Evolutionary conservation across 2,113 vertebrate species (phyloP).

Genomic region (Columba livia): DNA sequence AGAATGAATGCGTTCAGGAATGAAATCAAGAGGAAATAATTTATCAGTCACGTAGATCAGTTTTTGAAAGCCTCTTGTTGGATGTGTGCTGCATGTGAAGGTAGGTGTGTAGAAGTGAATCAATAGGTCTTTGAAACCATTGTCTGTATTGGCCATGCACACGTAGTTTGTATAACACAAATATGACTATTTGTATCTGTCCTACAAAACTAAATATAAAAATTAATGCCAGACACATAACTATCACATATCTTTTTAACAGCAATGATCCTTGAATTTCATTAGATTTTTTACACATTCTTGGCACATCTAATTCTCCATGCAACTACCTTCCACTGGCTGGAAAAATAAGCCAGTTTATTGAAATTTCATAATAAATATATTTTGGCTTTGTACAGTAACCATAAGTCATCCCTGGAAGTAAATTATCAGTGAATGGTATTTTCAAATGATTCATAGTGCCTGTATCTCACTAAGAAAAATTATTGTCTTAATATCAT

Average conservation of each 20-base stretch:
- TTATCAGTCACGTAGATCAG: not conserved
- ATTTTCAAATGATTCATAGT: constrained; percentile 7
- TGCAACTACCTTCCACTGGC: not conserved
- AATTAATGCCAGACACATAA: not conserved
- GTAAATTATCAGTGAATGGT: not conserved
- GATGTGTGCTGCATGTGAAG: not conserved
- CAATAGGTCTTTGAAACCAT: not conserved
- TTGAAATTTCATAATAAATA: not conserved
- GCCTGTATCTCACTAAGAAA: constrained; percentile 24
- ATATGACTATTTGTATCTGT: not conserved
- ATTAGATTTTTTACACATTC: not conserved
- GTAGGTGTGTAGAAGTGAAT: not conserved
- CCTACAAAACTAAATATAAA: not conserved
- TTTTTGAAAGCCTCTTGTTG: not conserved
- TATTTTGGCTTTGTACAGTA: not conserved
- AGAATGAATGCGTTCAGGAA: not conserved
- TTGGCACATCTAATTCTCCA: not conserved
- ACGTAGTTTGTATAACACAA: not conserved
- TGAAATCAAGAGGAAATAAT: not conserved
- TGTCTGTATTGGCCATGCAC: not conserved
- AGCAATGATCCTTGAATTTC: not conserved
- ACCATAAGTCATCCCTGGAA: not conserved
- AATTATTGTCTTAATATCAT: constrained; percentile 23
- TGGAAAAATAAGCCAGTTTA: not conserved
- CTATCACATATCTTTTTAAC: not conserved